phyloP scores from a whole-genome alignment of 2,888 invertebrate species.

The Agrochola lota region DNA sequence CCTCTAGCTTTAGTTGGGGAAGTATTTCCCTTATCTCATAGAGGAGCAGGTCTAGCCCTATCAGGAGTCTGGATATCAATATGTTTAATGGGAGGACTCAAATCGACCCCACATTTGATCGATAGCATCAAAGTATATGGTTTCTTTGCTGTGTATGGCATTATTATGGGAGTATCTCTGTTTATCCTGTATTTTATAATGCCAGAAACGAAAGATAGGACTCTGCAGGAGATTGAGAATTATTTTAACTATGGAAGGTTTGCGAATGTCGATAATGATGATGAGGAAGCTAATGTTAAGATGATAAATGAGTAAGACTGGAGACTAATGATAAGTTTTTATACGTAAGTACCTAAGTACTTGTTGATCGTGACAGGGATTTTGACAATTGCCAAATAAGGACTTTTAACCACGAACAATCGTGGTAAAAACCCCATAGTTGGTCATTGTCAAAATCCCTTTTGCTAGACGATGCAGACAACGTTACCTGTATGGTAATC shows the following conservation, averaged over 20 bases:
- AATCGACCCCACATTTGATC: slow-evolving; percentile 72
- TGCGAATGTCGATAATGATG: slow-evolving; percentile 53
- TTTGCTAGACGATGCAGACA: not conserved
- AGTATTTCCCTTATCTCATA: slow-evolving; percentile 74
- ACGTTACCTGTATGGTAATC: not conserved
- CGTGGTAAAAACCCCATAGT: too few relatives aligned
- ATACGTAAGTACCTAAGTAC: not conserved
- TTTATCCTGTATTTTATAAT: slow-evolving; percentile 67
- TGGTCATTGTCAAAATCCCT: not conserved
- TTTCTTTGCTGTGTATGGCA: slow-evolving; percentile 78
- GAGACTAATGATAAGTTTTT: not conserved
- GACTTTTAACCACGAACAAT: not conserved
- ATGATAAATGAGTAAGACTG: slow-evolving; percentile 47
- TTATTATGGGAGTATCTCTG: slow-evolving; percentile 60
- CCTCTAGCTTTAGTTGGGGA: slow-evolving; percentile 75
- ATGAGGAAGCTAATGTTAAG: slow-evolving; percentile 66
- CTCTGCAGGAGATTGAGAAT: slow-evolving; percentile 72
- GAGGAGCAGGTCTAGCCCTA: slow-evolving; percentile 70
- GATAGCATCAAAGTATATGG: slow-evolving; percentile 75
- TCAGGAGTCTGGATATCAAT: slow-evolving; percentile 72
- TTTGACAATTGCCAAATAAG: too few relatives aligned
- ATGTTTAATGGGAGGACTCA: slow-evolving; percentile 66
- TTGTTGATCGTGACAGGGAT: not conserved
- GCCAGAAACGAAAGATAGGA: slow-evolving; percentile 73
- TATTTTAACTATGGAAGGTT: slow-evolving; percentile 73